Percentiles rank a stretch among this genome's conserved stretches.
Conservation (phyloP, 2,888 invertebrate species). For the Seira musarum region DNA sequence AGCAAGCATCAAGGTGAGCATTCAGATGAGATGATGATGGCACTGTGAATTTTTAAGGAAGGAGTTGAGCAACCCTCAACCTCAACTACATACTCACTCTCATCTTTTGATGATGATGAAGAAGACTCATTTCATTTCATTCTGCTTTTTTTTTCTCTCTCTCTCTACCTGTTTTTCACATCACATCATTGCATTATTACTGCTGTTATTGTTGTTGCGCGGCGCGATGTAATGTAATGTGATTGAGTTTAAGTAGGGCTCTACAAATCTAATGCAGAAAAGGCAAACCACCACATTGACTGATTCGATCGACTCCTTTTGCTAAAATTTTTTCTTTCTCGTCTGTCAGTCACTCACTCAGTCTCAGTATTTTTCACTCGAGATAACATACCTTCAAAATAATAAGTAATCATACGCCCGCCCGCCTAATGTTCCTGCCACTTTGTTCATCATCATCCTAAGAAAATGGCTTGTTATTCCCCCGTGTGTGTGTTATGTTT, state of each 20-base stretch:
- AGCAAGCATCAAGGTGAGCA: conserved; percentile 58
- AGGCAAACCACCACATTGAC: conserved; percentile 41
- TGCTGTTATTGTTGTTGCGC: neutral
- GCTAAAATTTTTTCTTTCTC: neutral
- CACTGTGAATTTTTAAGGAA: conserved; percentile 55
- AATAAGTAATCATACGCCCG: too few species aligned
- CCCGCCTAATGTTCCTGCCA: neutral
- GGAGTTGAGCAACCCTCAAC: conserved; percentile 52
- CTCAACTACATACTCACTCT: too few species aligned
- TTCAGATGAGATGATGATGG: conserved; percentile 22
- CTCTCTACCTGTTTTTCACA: conserved; percentile 38
- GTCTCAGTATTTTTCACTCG: neutral
- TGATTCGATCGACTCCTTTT: neutral
- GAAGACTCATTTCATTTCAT: conserved; percentile 38
- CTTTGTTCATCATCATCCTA: neutral
- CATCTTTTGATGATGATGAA: conserved; percentile 37
- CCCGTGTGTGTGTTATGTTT: too few species aligned
- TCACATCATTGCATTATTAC: neutral
- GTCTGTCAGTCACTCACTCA: neutral
- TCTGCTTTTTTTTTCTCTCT: too few species aligned
- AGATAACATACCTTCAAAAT: neutral
- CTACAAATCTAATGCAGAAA: too few species aligned
- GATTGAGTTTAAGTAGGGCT: conserved; percentile 57
- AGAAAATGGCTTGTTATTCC: neutral
- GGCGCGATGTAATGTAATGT: conserved; percentile 32